These are phyloP conservation scores for Agriopis marginaria DNA, from an alignment of 2,888 invertebrate species.

Conservation along the genomic window DNA sequence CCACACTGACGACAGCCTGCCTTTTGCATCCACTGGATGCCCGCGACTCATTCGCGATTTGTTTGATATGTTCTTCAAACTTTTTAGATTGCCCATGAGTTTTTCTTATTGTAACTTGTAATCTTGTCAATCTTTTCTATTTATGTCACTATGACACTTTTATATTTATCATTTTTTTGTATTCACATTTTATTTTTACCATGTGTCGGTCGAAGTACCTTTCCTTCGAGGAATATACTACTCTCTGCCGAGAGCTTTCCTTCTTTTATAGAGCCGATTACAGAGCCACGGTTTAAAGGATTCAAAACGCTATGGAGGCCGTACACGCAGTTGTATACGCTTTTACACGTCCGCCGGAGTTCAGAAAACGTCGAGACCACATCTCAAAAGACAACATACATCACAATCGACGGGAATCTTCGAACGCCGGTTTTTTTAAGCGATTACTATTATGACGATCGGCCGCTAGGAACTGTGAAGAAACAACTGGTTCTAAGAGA, in stretches of 20 bases:
- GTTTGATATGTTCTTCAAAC: no score
- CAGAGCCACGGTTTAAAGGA: conserved; percentile 1
- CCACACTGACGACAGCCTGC: no score
- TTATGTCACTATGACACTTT: conserved; percentile 8
- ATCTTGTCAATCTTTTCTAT: no score
- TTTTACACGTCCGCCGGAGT: background rate
- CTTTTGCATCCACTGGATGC: no score
- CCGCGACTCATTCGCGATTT: no score
- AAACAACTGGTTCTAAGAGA: background rate
- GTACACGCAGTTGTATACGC: conserved; percentile 9
- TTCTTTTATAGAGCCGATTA: conserved; percentile 7
- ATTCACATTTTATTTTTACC: conserved; percentile 2
- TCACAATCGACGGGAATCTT: background rate
- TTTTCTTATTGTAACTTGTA: no score
- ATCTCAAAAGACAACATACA: background rate
- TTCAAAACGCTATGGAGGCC: conserved; percentile 26
- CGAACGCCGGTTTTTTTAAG: conserved; percentile 5
- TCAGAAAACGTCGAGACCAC: background rate
- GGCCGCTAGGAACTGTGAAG: background rate
- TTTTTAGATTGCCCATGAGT: no score
- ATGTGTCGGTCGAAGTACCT: background rate
- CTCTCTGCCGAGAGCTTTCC: background rate
- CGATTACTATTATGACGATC: conserved; percentile 12
- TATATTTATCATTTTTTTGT: conserved; percentile 4
- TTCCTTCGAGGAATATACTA: background rate